phyloP scores from a whole-genome alignment of 2,888 invertebrate genomes.

The Scaptomyza tumidula region DNA sequence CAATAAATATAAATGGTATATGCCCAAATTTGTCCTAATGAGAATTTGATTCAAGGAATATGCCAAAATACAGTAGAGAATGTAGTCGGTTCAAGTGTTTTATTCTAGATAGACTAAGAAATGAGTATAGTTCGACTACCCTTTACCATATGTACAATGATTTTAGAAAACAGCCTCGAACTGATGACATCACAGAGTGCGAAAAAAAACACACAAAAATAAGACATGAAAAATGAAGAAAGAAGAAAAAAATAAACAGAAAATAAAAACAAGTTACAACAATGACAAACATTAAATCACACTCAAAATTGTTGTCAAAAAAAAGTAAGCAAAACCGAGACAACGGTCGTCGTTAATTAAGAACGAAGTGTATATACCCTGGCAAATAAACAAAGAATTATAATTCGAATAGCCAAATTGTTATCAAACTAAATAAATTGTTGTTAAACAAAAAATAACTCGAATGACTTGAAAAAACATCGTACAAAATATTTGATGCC shows the following conservation, averaged over 20 bases:
- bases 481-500: not conserved
- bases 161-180: constrained; percentile 7
- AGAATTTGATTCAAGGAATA: not conserved
- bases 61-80: too few species aligned
- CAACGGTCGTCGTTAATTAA: too few species aligned
- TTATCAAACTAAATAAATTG: not conserved
- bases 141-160: too few species aligned
- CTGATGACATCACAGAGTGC: constrained; percentile 15
- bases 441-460: too few species aligned
- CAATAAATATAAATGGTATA: not conserved
- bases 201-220: not conserved
- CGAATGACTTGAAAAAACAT: not conserved
- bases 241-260: too few species aligned
- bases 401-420: not conserved
- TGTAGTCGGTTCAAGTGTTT: too few species aligned
- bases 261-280: constrained; percentile 14
- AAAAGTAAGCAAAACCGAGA: not conserved
- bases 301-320: constrained; percentile 5
- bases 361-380: constrained; percentile 3
- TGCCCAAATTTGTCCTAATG: not conserved
- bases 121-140: not conserved
- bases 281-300: constrained; percentile 13
- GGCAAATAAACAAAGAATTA: not conserved
- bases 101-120: too few species aligned
- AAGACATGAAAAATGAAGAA: not conserved